Percentiles rank a stretch among this genome's conserved stretches.
Evolutionary conservation across 2,888 invertebrate genomes (phyloP).

Genomic region (Drosophila incognita): DNA sequence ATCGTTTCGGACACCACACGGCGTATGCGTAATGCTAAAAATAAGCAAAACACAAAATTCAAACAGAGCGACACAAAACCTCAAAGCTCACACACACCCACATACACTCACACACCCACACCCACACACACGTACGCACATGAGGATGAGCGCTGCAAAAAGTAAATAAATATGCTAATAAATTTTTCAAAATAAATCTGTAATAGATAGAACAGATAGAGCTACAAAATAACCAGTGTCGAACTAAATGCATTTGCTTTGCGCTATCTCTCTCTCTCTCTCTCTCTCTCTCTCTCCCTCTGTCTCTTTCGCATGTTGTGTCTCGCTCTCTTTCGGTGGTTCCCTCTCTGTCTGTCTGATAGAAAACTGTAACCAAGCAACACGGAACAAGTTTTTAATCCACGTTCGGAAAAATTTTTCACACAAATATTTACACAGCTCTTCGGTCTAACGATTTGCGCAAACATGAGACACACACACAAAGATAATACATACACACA

Average conservation of each 20-base stretch:
- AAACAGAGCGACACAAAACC: constrained; percentile 52
- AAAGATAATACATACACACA: constrained; percentile 22
- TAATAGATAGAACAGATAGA: constrained; percentile 76
- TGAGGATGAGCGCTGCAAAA: constrained; percentile 33
- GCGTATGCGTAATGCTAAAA: constrained; percentile 73
- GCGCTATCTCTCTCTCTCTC: constrained; percentile 2
- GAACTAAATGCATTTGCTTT: constrained; percentile 60
- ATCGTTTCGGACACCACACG: constrained; percentile 52
- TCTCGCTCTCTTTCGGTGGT: constrained; percentile 7
- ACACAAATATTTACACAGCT: constrained; percentile 81
- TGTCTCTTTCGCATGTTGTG: background rate
- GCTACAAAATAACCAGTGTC: constrained; percentile 68
- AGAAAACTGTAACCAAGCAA: constrained; percentile 68
- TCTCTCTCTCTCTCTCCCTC: background rate
- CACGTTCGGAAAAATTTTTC: constrained; percentile 80
- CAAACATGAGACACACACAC: constrained; percentile 71
- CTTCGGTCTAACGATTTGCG: constrained; percentile 80
- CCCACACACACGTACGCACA: constrained; percentile 11
- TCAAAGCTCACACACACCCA: constrained; percentile 27
- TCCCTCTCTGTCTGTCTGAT: constrained; percentile 34
- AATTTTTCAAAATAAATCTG: constrained; percentile 79
- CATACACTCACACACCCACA: background rate
- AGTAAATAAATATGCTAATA: constrained; percentile 79
- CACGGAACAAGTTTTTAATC: constrained; percentile 77
- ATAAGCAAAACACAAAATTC: constrained; percentile 65